Evolutionary conservation across 2,113 vertebrate species (phyloP).

Genomic region (Pavo muticus): DNA sequence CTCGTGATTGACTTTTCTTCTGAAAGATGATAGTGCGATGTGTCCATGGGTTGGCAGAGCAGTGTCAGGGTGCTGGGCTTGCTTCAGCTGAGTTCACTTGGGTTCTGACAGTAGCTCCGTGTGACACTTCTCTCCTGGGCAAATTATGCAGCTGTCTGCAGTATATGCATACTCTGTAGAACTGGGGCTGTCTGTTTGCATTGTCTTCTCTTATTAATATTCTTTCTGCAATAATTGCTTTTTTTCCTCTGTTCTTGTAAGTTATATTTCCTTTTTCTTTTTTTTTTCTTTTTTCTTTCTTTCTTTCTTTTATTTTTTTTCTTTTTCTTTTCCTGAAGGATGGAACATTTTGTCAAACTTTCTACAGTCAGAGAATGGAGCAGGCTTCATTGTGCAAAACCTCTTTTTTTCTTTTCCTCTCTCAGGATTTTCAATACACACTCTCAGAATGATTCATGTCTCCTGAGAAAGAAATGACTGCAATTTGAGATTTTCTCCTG

Average conservation of each 20-base stretch:
- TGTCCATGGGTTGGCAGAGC: neutral
- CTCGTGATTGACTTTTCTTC: neutral
- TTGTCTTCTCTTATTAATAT: slow-evolving; percentile 16
- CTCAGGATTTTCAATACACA: neutral
- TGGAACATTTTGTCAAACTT: neutral
- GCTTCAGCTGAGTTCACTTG: neutral
- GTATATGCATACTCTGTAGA: neutral
- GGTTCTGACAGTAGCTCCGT: neutral
- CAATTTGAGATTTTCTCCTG: neutral
- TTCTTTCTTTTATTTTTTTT: too few species aligned
- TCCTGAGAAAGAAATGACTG: neutral
- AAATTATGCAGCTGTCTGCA: slow-evolving; percentile 31
- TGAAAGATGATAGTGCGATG: neutral
- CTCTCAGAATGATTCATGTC: neutral
- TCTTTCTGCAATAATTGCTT: neutral
- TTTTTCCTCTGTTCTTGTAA: neutral
- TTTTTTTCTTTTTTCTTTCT: neutral
- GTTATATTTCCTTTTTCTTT: neutral
- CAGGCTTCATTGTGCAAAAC: neutral
- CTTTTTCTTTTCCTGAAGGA: neutral
- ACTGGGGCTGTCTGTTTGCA: neutral
- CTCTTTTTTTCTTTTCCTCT: neutral
- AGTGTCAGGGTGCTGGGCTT: neutral
- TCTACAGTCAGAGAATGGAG: neutral
- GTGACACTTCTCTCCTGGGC: neutral